Base-by-base conservation (phyloP, 2,113 vertebrate species). In the Romanogobio albipinnatus region DNA sequence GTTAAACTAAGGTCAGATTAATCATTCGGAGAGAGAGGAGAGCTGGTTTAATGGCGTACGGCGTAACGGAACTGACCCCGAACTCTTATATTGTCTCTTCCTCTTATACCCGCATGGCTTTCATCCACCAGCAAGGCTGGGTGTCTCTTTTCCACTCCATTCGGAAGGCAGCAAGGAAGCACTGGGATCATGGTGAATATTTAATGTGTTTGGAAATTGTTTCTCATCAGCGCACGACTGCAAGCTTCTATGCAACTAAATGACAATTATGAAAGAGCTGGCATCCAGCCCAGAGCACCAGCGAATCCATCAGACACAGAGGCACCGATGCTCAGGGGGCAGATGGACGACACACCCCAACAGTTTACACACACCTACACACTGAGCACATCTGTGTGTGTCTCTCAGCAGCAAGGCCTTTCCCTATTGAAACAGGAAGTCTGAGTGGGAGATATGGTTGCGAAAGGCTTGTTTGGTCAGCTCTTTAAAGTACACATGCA, bases 191-290 rank as follows among this genome's bases (percentile, higher is more conserved):
- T 76, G 11, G 58, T 51, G 2, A 85, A 83, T 58, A 87, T 88
- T 88, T 92, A 88, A 91, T 88, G 91, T 75, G 84, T 87, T 82
- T 77, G 83, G 39, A 85, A 86, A 89, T 84, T 89, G 51, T 85
- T 90, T 91, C 84, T 88, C 80, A 66, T 77, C 59, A 82, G 88
- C 77, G 74, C 68, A 45, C 7, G 76, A 90, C 82, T 83, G 15
- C 78, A 84, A 81, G 78, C 87, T 86, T 79, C 80, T 58, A 71
- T 43, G 8, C 66, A 24, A 83, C 79, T 59, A 83, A 76, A 83
- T 61, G 43, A 26, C 87, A 87, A 89, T 84, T 87, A 85, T 84
- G 81, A 76, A 90, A 90, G 74, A 85, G 66, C 84, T 83, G 83
- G 76, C 64, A 9, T 59, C 36, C 62, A 58, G 82, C 88, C 86